Conservation (phyloP, 2,113 vertebrate genomes). For the Sminthopsis crassicaudata region DNA sequence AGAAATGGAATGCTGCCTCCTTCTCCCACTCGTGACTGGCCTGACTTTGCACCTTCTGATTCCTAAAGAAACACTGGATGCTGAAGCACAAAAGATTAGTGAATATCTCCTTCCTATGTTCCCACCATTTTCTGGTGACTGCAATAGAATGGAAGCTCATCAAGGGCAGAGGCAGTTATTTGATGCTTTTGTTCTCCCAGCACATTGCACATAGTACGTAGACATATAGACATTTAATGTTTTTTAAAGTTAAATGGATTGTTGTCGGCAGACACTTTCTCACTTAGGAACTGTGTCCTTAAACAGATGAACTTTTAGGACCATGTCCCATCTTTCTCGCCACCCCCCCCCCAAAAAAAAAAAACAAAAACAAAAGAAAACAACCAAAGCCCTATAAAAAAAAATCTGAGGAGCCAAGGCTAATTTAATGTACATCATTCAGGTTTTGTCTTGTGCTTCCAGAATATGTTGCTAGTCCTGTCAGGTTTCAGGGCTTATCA, state of each 20-base stretch:
- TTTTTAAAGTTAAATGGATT: neutral
- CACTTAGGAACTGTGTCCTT: neutral
- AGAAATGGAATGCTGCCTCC: neutral
- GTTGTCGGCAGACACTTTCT: neutral
- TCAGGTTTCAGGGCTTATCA: neutral
- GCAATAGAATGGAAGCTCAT: neutral
- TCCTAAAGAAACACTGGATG: neutral
- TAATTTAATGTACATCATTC: neutral
- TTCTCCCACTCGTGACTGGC: neutral
- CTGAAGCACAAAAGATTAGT: neutral
- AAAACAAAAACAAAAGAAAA: too few species aligned
- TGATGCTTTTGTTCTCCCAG: neutral
- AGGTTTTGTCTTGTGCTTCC: neutral
- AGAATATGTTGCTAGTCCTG: neutral
- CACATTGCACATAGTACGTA: neutral
- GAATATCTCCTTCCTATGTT: neutral
- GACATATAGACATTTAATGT: neutral
- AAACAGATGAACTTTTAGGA: neutral
- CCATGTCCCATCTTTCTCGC: too few species aligned
- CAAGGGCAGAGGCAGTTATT: neutral
- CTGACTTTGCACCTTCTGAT: neutral
- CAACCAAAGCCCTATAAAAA: neutral
- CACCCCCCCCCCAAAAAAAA: too few species aligned
- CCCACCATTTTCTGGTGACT: neutral
- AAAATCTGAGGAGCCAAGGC: neutral